A percentile compares a stretch with the other conserved stretches of the same genome.
These are phyloP conservation scores for Liasis olivaceus DNA, from an alignment of 2,797 vertebrate genomes.

Conservation along the genomic window DNA sequence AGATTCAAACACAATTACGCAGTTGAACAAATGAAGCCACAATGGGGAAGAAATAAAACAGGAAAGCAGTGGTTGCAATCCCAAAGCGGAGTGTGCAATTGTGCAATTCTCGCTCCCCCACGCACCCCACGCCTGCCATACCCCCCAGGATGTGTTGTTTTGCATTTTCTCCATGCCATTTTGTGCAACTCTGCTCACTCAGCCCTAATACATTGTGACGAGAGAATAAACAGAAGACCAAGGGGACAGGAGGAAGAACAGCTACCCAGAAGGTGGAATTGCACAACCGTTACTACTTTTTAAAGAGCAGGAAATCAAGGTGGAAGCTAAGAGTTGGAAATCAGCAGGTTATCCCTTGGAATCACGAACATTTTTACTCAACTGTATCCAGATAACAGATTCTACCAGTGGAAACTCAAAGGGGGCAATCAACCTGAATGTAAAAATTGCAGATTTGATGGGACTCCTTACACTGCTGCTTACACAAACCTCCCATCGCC, in stretches of 20 bases:
- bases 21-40: background rate
- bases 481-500: background rate
- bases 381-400: too few species aligned
- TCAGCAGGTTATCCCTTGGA: background rate
- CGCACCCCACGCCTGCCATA: background rate
- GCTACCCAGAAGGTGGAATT: background rate
- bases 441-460: background rate
- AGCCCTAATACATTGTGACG: background rate
- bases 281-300: background rate
- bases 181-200: background rate
- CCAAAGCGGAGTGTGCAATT: background rate
- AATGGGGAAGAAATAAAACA: background rate
- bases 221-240: background rate
- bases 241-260: background rate
- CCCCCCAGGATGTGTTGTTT: background rate
- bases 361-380: background rate
- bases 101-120: background rate
- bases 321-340: background rate
- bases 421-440: background rate
- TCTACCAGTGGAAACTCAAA: background rate
- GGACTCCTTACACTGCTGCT: background rate
- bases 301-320: background rate
- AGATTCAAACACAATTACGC: background rate
- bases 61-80: constrained; percentile 8
- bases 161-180: constrained; percentile 5